These are phyloP conservation scores for Myxocyprinus asiaticus DNA, from an alignment of 2,113 vertebrate genomes.

Conservation along the genomic window DNA sequence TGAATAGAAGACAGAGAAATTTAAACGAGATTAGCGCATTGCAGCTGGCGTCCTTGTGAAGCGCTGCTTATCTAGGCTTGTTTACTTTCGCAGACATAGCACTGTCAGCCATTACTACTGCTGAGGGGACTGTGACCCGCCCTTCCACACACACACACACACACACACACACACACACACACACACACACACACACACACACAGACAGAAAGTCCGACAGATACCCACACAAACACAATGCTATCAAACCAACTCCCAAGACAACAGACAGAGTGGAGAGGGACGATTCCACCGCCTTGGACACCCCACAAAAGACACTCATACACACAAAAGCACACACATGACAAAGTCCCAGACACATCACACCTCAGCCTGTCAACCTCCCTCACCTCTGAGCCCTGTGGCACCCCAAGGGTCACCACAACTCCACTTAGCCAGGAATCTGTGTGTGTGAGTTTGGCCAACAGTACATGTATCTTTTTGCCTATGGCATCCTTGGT, in stretches of 20 bases:
- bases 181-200: too few relatives aligned
- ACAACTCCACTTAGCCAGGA: conserved; percentile 26
- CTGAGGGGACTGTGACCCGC: conserved; percentile 31
- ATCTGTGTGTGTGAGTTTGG: neutral
- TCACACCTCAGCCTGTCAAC: conserved; percentile 55
- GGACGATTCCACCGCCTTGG: conserved; percentile 39
- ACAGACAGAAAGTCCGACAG: conserved; percentile 40
- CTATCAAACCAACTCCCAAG: conserved; percentile 58
- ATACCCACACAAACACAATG: conserved; percentile 50
- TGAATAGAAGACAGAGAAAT: conserved; percentile 57
- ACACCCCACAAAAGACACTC: conserved; percentile 24
- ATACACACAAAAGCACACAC: conserved; percentile 14
- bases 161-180: too few relatives aligned
- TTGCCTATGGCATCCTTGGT: neutral
- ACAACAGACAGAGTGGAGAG: conserved; percentile 46
- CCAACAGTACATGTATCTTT: neutral
- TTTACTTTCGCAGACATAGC: conserved; percentile 52
- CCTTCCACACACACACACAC: conserved; percentile 16
- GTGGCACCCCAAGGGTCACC: conserved; percentile 53
- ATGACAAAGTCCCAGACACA: conserved; percentile 51
- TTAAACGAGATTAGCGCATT: conserved; percentile 55
- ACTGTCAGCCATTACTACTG: conserved; percentile 53
- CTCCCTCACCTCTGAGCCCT: conserved; percentile 46
- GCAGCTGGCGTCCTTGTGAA: conserved; percentile 59
- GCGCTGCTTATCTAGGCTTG: conserved; percentile 51